Evolutionary conservation across 2,888 invertebrate genomes (phyloP), one percentile per base, ranked within the genome.

Genomic region (Rotaria socialis): DNA sequence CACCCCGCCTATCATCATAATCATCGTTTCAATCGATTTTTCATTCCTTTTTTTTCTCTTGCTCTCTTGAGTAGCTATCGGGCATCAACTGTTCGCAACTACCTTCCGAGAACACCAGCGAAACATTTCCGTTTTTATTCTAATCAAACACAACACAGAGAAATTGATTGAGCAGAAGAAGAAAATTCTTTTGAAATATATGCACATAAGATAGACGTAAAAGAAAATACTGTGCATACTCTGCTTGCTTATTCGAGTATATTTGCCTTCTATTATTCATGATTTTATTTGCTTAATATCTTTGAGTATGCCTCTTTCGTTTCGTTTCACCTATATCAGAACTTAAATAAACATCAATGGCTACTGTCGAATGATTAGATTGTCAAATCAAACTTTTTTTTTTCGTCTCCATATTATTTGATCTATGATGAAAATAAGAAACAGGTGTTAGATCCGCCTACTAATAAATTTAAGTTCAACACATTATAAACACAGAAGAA

Each of bases 211-310:
- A 27, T 10, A 27, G 24, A 27, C 0, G 24, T 2, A 24, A 60
- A 24, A 27, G n/a, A n/a, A 6, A 27, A 60, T 60, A 60, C 58
- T 27, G 58, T 60, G 8, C 4, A 52, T 52, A 52, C 27, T 60
- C n/a, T 60, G 27, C 58, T 60, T 60, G 58, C 58, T 60, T 60
- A 60, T 27, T 60, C 58, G 58, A 60, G 58, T 60, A 60, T 60
- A 60, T 60, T 60, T 60, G 27, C 58, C 58, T 60, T 60, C 58
- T 60, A 60, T 60, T 60, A 60, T 27, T 60, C 58, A 60, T 27
- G 58, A 60, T 60, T 60, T 60, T 60, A 60, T 60, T 60, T 60
- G 58, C 58, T 60, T 60, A 60, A 60, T 60, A n/a, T n/a, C 58
- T 60, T 60, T 2, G 58, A 60, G 58, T 60, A 60, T n/a, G 58